These are phyloP conservation scores for Ceramica pisi DNA, from an alignment of 2,888 invertebrate genomes.

Conservation along the genomic window DNA sequence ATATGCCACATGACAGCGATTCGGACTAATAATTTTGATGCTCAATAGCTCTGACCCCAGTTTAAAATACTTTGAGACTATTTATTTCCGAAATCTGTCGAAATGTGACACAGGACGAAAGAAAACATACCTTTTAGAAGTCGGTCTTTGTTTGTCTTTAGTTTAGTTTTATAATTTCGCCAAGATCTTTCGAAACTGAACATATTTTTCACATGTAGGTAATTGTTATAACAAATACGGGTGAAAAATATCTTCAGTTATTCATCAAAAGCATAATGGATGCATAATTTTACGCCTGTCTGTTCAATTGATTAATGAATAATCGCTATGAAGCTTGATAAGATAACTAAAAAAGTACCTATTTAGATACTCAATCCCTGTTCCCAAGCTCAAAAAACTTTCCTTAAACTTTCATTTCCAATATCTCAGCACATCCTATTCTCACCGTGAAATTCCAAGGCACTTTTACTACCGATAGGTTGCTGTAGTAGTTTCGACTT, in stretches of 20 bases:
- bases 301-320: background rate
- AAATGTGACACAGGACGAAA: background rate
- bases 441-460: constrained; percentile 27
- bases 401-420: background rate
- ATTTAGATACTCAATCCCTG: background rate
- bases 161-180: too few relatives aligned
- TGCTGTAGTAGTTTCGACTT: constrained; percentile 46
- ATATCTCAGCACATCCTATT: background rate
- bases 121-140: too few relatives aligned
- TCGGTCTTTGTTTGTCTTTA: too few relatives aligned
- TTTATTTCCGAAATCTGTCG: background rate
- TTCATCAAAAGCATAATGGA: too few relatives aligned
- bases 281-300: too few relatives aligned
- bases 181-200: too few relatives aligned
- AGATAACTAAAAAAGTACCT: background rate
- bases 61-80: background rate
- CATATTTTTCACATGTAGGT: too few relatives aligned
- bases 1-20: too few relatives aligned
- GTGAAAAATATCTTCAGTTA: too few relatives aligned
- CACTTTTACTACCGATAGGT: constrained; percentile 47
- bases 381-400: background rate
- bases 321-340: background rate
- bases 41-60: background rate
- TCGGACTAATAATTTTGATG: background rate
- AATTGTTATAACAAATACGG: too few relatives aligned